Evolutionary conservation across 2,888 invertebrate species (phyloP), one percentile per base, ranked within the genome.

Genomic region (Mimachlamys varia): DNA sequence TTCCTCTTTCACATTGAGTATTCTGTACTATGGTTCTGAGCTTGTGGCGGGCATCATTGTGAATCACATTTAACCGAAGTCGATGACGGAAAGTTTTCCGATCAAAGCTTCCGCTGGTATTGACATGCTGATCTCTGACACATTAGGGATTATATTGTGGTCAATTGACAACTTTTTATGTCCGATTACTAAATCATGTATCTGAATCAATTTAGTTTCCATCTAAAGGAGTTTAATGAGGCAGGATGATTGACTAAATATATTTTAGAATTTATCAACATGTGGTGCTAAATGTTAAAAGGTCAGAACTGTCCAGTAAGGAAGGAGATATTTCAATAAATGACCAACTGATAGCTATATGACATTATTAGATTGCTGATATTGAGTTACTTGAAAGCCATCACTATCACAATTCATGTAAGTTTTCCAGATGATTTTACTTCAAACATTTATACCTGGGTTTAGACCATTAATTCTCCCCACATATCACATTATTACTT

Each of bases 151-250:
- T 76, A 27, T 76, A 76, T 27, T 10, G 22, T 12, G 12, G 12
- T 27, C 33, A 76, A 76, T 76, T 76, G 27, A 15, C 76, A 33
- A 10, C 27, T 27, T 0, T 58, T 33, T 33, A 33, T 27, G 33
- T 76, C 76, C 76, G 76, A 76, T 76, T 76, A 33, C 76, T 76
- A 76, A 76, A 76, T 33, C 22, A 33, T 76, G 76, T 76, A 22
- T n/a, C 27, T 5, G 33, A 76, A 27, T 76, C 33, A 33, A 76
- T 76, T 76, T 76, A 76, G 33, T 27, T 33, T 0, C 27, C 33
- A 33, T 13, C 27, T 76, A 33, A 22, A 33, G 33, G 76, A 33
- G 44, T 76, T 76, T 13, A 76, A 76, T 76, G 76, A 76, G 33
- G 76, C 33, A 76, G 27, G 0, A 33, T 1, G 33, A 22, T 27